phyloP scores from a whole-genome alignment of 2,113 vertebrate genomes.

The Pardalotus punctatus region DNA sequence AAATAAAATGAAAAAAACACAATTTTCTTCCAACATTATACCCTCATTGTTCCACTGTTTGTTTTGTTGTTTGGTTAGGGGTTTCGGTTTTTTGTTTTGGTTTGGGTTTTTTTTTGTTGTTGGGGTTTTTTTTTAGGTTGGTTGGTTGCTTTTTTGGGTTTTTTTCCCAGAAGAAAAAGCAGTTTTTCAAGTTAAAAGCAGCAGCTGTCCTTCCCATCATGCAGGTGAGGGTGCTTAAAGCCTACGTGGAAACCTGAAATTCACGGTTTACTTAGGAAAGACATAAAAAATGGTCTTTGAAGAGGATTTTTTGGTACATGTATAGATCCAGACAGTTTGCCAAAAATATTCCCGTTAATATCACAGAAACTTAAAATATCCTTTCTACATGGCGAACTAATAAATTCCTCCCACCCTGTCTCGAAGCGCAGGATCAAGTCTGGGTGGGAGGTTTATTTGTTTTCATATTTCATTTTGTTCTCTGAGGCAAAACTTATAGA shows the following conservation, averaged over 20 bases:
- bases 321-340: neutral
- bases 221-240: neutral
- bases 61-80: neutral
- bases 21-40: neutral
- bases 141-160: too few relatives aligned
- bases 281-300: neutral
- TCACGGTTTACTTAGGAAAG: neutral
- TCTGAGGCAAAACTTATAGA: neutral
- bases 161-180: fast-evolving
- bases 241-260: neutral
- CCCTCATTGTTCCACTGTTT: neutral
- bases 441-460: neutral
- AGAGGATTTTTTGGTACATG: neutral
- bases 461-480: neutral
- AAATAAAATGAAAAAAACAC: neutral
- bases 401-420: neutral
- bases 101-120: neutral
- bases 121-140: too few relatives aligned
- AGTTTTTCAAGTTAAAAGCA: neutral
- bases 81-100: neutral
- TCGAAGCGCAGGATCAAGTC: neutral
- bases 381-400: neutral
- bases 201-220: neutral
- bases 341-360: neutral
- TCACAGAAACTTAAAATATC: neutral